phyloP scores from a whole-genome alignment of 2,797 vertebrate genomes.

The Microchirus variegatus region DNA sequence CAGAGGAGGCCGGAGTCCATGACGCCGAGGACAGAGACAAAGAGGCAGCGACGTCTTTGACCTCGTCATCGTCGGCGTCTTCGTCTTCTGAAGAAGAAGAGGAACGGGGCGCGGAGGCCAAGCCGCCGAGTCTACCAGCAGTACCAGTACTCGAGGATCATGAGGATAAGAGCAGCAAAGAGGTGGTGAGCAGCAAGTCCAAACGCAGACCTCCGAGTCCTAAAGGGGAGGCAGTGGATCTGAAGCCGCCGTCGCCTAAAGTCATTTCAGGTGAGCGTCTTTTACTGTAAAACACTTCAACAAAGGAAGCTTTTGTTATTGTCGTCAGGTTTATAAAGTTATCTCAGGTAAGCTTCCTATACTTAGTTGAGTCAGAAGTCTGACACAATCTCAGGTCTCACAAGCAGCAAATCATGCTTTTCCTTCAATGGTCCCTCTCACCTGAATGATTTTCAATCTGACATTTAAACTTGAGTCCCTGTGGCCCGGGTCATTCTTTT shows the following conservation, averaged over 20 bases:
- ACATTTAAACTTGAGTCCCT: too few relatives aligned
- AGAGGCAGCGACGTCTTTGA: constrained; percentile 61
- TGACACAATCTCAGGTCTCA: too few relatives aligned
- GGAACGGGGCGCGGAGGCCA: constrained; percentile 48
- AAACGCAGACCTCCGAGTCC: constrained; percentile 66
- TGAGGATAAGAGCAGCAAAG: constrained; percentile 48
- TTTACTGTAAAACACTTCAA: not conserved
- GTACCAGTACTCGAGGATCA: constrained; percentile 52
- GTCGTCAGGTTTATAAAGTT: too few relatives aligned
- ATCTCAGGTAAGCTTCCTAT: too few relatives aligned
- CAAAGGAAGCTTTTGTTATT: not conserved
- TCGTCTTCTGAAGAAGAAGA: constrained; percentile 76
- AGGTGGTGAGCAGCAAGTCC: constrained; percentile 56
- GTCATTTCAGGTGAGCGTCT: constrained; percentile 75
- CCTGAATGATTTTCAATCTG: too few relatives aligned
- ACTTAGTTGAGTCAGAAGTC: too few relatives aligned
- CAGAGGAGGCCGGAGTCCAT: constrained; percentile 67
- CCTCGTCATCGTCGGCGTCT: constrained; percentile 70
- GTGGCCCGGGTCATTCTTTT: too few relatives aligned
- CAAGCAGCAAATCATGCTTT: too few relatives aligned
- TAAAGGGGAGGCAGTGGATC: constrained; percentile 49
- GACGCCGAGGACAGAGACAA: constrained; percentile 65
- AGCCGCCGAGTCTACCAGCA: constrained; percentile 54
- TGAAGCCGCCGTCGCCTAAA: constrained; percentile 77
- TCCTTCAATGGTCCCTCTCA: too few relatives aligned